Conservation (phyloP, 30 jellyfish, hydroid and myxozoan species). For the Chrysaora quinquecirrha region DNA sequence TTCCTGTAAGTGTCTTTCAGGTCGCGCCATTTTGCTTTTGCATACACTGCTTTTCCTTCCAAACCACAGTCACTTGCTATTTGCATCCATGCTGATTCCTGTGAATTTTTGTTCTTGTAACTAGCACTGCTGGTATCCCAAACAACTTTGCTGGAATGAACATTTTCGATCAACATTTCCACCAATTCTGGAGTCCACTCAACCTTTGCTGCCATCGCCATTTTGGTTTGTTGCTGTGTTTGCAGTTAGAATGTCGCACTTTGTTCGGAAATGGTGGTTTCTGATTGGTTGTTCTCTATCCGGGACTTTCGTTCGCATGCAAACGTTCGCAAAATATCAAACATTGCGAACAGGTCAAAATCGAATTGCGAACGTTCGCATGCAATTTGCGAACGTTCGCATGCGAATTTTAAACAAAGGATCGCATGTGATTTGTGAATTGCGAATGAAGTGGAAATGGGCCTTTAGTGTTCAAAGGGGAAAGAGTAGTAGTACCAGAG, state of each 20-base stretch:
- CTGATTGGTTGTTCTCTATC: conserved; percentile 4
- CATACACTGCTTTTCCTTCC: conserved; percentile 4
- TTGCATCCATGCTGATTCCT: conserved; percentile 9
- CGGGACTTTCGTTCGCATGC: conserved; percentile 22
- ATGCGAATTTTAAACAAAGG: conserved; percentile 8
- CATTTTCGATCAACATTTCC: conserved; percentile 11
- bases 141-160: neutral
- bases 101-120: neutral
- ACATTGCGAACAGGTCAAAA: conserved; percentile 7
- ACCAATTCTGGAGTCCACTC: conserved; percentile 1
- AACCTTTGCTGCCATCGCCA: neutral
- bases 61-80: conserved; percentile 4
- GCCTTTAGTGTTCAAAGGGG: too few species aligned
- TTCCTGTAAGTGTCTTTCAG: conserved; percentile 43
- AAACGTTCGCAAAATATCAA: conserved; percentile 2
- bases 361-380: conserved; percentile 18
- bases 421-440: conserved; percentile 17
- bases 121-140: conserved; percentile 10
- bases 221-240: conserved; percentile 14
- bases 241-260: neutral
- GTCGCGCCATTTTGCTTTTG: conserved; percentile 40
- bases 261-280: neutral
- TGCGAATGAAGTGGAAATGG: conserved; percentile 25
- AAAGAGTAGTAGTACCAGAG: too few species aligned
- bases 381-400: conserved; percentile 22